Base-by-base conservation (phyloP, 2,797 vertebrate genomes). In the Brachyalestes nurse region DNA sequence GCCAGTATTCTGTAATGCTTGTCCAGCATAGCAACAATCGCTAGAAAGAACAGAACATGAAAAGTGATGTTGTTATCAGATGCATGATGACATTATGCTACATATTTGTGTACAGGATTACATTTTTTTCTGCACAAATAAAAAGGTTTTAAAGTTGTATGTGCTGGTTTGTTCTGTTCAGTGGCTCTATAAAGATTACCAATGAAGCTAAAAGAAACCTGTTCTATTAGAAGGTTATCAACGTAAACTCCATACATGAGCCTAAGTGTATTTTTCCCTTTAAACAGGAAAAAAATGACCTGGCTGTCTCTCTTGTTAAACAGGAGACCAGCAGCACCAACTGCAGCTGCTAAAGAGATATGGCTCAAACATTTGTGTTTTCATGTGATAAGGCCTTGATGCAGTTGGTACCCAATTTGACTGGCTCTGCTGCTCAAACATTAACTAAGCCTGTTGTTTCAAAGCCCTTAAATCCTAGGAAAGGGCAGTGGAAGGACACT, bases 321-420 rank as follows among this genome's bases (percentile, higher is more conserved):
- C 42, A 61, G 84, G 86, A 72, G 79, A 74, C 76, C 79, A 81
- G 81, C 78, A 86, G 86, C 89, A 83, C 90, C 90, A 92, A 92
- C 91, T 91, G 90, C 90, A 90, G 89, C 91, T 92, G 86, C 88
- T 80, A 34, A 47, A 58, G 81, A 92, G 90, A 92, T 92, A 92
- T 75, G 80, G 86, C 86, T 86, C 85, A 87, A 66, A 85, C 80
- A 89, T 77, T 89, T 91, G 89, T 93, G 92, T 92, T 89, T 90
- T 86, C 72, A 73, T 78, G 90, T 64, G 93, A 95, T 95, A 95
- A 94, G 91, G 91, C 88, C 90, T 74, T 88, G 90, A 90, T 90
- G 89, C 86, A 89, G 85, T 90, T 87, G 91, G 90, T 88, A 88
- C 87, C 90, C 89, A 88, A 88, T 91, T 90, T 91, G 90, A 87